Conservation (phyloP, 2,113 vertebrate genomes). For the Ceyx cyanopectus region DNA sequence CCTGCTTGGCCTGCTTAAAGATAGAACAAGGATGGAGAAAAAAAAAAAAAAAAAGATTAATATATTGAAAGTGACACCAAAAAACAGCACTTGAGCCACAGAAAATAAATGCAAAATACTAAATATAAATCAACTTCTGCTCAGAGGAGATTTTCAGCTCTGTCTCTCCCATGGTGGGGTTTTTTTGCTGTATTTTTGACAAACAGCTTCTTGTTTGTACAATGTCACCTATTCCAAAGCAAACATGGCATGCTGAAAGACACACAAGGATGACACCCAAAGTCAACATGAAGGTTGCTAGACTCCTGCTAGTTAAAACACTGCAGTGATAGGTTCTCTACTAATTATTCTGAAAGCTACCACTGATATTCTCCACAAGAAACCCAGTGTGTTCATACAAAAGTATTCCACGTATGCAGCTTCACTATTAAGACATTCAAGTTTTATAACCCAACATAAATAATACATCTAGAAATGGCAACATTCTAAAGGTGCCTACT, state of each 20-base stretch:
- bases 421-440: neutral
- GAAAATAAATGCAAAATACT: rapidly evolving
- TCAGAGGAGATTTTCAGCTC: neutral
- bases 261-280: neutral
- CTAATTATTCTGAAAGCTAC: neutral
- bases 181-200: neutral
- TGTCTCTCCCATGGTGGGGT: rapidly evolving
- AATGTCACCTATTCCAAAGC: neutral
- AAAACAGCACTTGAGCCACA: neutral
- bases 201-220: neutral
- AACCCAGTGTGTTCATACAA: neutral
- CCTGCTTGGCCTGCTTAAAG: neutral
- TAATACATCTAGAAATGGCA: neutral
- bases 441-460: neutral
- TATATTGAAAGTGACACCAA: neutral
- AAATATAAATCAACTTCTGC: neutral
- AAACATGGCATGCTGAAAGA: neutral
- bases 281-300: neutral
- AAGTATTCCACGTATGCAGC: neutral
- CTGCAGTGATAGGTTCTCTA: neutral
- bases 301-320: neutral
- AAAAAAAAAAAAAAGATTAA: neutral
- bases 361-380: neutral
- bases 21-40: rapidly evolving
- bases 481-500: neutral